Percentiles rank a stretch among this genome's conserved stretches.
Evolutionary conservation across 2,113 vertebrate species (phyloP).

Genomic region (Centropus bengalensis): DNA sequence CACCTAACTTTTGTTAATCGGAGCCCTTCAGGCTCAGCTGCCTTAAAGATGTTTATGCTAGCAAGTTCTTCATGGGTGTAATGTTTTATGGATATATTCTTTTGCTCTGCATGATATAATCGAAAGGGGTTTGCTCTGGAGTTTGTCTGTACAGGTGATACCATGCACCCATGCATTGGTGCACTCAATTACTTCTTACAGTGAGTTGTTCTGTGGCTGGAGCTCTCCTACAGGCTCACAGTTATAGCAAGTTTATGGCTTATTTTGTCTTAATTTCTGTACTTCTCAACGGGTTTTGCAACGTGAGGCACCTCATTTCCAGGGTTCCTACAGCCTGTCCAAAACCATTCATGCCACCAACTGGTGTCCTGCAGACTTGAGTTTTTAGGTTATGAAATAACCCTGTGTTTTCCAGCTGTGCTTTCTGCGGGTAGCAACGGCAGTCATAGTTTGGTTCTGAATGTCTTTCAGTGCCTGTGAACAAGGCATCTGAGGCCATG

Average conservation of each 20-base stretch:
- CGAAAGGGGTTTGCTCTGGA: neutral
- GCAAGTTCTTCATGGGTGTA: neutral
- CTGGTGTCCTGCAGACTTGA: no score
- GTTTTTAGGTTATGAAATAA: neutral
- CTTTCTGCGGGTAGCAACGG: neutral
- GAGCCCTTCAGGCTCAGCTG: neutral
- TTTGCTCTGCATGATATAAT: neutral
- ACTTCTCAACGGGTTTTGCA: neutral
- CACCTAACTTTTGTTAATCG: neutral
- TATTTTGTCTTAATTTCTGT: neutral
- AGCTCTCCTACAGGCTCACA: neutral
- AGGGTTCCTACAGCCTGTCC: neutral
- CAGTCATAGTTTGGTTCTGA: neutral
- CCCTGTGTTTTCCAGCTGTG: neutral
- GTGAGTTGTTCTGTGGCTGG: neutral
- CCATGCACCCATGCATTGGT: fast-evolving
- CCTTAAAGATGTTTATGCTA: neutral
- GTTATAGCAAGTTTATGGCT: neutral
- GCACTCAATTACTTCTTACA: neutral
- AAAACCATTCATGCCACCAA: neutral
- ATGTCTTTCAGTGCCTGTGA: neutral
- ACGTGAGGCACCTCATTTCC: neutral
- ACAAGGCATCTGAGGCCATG: neutral
- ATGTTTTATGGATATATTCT: neutral
- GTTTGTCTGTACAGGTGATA: fast-evolving